Conservation (phyloP, 2,888 invertebrate species). For the Cerastis leucographa region DNA sequence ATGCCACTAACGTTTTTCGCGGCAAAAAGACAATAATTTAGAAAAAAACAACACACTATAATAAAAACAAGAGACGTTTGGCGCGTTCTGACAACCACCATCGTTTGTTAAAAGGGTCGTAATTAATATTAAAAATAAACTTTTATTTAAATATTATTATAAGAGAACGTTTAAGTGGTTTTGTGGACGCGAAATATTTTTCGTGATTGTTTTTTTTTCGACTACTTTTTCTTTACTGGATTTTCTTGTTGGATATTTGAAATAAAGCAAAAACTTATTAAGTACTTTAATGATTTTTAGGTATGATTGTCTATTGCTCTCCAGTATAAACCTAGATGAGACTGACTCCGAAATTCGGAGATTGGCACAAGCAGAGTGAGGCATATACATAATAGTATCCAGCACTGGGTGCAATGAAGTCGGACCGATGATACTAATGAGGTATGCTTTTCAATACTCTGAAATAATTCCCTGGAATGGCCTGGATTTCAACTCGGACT, state of each 20-base stretch:
- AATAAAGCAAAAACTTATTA: too few species aligned
- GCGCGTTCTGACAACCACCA: slow-evolving; percentile 65
- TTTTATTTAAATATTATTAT: slow-evolving; percentile 55
- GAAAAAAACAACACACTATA: slow-evolving; percentile 37
- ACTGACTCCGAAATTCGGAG: background rate
- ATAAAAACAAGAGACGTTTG: slow-evolving; percentile 55
- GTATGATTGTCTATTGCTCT: too few species aligned
- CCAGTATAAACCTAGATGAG: too few species aligned
- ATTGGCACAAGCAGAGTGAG: background rate
- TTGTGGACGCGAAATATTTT: slow-evolving; percentile 47
- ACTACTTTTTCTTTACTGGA: too few species aligned
- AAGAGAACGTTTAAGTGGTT: slow-evolving; percentile 49
- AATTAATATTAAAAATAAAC: slow-evolving; percentile 73
- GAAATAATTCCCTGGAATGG: background rate
- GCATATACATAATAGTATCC: background rate
- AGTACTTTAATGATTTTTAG: too few species aligned
- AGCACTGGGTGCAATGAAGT: background rate
- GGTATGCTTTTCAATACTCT: background rate
- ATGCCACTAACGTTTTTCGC: slow-evolving; percentile 40
- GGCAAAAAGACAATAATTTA: slow-evolving; percentile 62
- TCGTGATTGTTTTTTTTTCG: slow-evolving; percentile 31
- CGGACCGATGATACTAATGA: too few species aligned
- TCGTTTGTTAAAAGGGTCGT: slow-evolving; percentile 70
- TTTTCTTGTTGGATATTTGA: slow-evolving; percentile 22
- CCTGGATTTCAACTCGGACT: background rate